phyloP scores from a whole-genome alignment of 2,113 vertebrate genomes.

The Menura novaehollandiae region DNA sequence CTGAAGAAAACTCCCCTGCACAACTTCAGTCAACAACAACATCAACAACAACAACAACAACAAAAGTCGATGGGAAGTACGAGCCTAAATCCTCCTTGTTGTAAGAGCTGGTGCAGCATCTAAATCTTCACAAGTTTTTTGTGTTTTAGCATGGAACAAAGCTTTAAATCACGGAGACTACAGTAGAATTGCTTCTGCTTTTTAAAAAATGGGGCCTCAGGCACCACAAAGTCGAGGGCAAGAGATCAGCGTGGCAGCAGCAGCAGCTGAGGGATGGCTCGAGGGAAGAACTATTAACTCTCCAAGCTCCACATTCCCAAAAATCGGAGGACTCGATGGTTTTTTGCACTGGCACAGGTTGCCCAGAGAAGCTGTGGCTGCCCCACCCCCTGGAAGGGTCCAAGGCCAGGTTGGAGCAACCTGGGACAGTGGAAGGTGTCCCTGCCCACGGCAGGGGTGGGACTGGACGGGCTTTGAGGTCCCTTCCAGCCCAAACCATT shows the following conservation, averaged over 20 bases:
- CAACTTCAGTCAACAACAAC: background rate
- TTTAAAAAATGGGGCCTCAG: constrained; percentile 17
- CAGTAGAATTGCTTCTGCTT: constrained; percentile 52
- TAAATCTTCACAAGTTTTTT: constrained; percentile 38
- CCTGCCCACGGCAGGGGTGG: background rate
- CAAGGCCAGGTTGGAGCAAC: fast-evolving
- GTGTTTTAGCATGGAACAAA: constrained; percentile 56
- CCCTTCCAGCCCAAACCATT: background rate
- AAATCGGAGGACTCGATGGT: background rate
- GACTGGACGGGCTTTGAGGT: fast-evolving
- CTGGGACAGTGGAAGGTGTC: background rate
- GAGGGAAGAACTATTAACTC: background rate
- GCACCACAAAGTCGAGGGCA: background rate
- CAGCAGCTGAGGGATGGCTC: background rate
- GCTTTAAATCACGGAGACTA: constrained; percentile 51
- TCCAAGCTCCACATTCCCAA: background rate
- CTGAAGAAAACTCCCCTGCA: background rate
- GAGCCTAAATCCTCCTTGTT: background rate
- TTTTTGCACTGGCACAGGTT: background rate
- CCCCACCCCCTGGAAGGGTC: fast-evolving
- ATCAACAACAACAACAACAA: background rate
- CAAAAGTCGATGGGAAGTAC: background rate
- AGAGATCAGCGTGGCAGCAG: background rate
- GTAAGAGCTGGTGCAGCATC: constrained; percentile 2
- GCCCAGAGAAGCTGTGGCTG: background rate